Evolutionary conservation across 2,113 vertebrate species (phyloP).

Genomic region (Chelonoidis abingdonii): DNA sequence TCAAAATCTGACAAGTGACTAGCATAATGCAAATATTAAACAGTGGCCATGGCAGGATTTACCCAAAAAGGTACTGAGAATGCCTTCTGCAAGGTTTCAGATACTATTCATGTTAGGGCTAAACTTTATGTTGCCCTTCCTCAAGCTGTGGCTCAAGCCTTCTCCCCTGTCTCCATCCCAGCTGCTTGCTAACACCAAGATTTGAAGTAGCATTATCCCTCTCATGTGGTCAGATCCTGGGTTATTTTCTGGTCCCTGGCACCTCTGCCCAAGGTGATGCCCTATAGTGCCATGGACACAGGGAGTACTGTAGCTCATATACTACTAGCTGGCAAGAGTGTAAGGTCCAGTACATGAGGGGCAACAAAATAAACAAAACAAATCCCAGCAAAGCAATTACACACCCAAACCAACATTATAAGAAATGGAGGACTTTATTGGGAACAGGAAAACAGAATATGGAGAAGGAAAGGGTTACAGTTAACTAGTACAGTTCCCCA

Average conservation of each 20-base stretch:
- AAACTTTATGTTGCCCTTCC: background rate
- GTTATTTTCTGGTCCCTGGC: background rate
- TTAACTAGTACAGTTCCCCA: background rate
- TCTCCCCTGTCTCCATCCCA: background rate
- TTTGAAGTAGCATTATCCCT: background rate
- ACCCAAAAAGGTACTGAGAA: slow-evolving; percentile 7
- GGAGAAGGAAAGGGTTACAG: no score
- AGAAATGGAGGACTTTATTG: background rate
- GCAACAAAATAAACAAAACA: background rate
- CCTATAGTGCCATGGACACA: background rate
- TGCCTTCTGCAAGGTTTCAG: slow-evolving; percentile 2
- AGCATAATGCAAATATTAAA: background rate
- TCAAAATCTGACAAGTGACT: slow-evolving; percentile 30
- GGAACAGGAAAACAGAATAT: no score
- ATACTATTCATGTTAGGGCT: background rate
- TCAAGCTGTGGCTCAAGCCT: background rate
- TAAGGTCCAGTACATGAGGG: background rate
- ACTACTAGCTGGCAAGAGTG: background rate
- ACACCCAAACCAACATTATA: background rate
- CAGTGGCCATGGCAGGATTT: background rate
- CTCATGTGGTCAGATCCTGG: background rate
- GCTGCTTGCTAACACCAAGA: background rate
- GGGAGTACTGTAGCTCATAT: background rate
- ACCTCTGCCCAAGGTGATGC: background rate
- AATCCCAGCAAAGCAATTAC: background rate